Percentiles rank a stretch among this genome's conserved stretches.
Conservation (phyloP, 2,113 vertebrate species). For the Ophiodon elongatus region DNA sequence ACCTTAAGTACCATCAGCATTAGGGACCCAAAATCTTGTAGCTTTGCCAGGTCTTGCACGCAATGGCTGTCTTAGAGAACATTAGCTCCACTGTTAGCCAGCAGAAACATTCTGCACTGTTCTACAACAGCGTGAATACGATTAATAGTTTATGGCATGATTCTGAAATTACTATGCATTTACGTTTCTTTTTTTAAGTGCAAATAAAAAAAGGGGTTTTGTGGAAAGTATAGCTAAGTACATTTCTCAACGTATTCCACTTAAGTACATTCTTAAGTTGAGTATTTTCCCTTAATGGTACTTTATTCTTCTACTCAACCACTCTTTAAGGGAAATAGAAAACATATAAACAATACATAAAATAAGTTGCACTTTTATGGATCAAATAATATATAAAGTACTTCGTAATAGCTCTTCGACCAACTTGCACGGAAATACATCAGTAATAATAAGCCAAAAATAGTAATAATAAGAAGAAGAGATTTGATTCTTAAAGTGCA, state of each 20-base stretch:
- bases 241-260: not conserved
- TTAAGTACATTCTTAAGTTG: not conserved
- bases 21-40: conserved; percentile 43
- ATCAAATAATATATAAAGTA: not conserved
- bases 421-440: not conserved
- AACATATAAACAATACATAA: not conserved
- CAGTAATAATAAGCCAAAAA: not conserved
- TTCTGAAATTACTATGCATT: not conserved
- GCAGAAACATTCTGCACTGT: not conserved
- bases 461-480: not conserved
- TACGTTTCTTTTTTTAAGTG: not conserved
- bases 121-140: not conserved
- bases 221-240: not conserved
- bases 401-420: not conserved
- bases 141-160: not conserved
- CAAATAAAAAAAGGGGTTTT: not conserved
- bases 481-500: not conserved
- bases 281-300: not conserved
- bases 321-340: not conserved
- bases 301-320: too few species aligned
- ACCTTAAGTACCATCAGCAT: conserved; percentile 52
- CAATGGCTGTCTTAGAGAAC: conserved; percentile 33
- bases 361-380: not conserved
- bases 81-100: conserved; percentile 16
- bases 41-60: conserved; percentile 50